Percentiles rank a stretch among this genome's conserved stretches.
phyloP scores from a whole-genome alignment of 2,113 vertebrate species.

The Tenrec ecaudatus region DNA sequence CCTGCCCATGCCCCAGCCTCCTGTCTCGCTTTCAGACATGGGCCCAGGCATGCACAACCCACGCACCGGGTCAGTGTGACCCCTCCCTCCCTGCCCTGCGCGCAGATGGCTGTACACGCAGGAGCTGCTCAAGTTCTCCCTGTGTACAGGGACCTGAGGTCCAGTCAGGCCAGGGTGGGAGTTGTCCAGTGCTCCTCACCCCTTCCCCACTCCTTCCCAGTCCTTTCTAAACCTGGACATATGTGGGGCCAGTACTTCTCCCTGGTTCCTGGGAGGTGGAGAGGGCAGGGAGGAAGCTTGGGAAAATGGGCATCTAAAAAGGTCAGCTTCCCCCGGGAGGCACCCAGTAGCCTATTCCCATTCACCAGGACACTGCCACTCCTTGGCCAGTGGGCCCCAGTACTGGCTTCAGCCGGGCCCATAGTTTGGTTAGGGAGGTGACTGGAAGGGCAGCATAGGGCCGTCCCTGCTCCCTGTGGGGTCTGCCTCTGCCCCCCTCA shows the following conservation, averaged over 20 bases:
- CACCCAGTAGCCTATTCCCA: background rate
- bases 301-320: background rate
- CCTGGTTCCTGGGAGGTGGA: background rate
- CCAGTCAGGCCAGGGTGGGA: background rate
- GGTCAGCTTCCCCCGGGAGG: background rate
- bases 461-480: background rate
- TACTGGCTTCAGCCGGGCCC: background rate
- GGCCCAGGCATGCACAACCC: too few species aligned
- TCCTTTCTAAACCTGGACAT: background rate
- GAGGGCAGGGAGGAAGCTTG: background rate
- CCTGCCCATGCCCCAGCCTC: background rate
- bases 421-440: background rate
- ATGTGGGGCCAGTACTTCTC: background rate
- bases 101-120: background rate
- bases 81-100: too few species aligned
- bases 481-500: background rate
- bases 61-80: too few species aligned
- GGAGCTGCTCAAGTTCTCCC: background rate
- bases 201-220: background rate
- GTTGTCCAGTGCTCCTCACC: too few species aligned
- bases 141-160: background rate
- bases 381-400: slow-evolving; percentile 65
- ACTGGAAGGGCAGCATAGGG: background rate
- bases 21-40: background rate
- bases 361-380: slow-evolving; percentile 74